phyloP scores from a whole-genome alignment of 2,113 vertebrate species.

The Piliocolobus tephrosceles region DNA sequence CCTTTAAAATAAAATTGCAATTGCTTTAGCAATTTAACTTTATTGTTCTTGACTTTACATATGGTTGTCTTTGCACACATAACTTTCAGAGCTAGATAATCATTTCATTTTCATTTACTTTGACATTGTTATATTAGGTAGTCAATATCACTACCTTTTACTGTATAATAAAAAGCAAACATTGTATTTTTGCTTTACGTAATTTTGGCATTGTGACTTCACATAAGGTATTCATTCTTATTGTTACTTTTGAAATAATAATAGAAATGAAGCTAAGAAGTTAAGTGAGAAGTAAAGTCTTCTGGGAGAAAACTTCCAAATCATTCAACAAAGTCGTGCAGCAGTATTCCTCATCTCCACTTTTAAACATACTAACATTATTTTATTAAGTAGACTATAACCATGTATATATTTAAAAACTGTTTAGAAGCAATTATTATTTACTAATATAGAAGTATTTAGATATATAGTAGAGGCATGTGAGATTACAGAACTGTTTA shows the following conservation, averaged over 20 bases:
- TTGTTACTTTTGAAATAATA: background rate
- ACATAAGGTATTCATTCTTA: background rate
- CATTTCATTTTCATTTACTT: background rate
- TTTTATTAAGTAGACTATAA: background rate
- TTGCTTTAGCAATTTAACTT: background rate
- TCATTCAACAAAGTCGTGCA: background rate
- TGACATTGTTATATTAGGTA: background rate
- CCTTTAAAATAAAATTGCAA: background rate
- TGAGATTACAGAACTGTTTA: background rate
- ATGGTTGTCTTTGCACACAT: background rate
- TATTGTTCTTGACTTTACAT: background rate
- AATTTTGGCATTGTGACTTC: background rate
- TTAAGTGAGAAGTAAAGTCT: background rate
- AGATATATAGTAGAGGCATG: background rate
- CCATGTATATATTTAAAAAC: background rate
- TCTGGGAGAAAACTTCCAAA: background rate
- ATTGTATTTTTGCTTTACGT: background rate
- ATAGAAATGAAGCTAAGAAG: background rate
- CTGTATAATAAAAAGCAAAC: background rate
- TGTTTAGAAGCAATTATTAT: background rate
- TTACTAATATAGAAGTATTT: background rate
- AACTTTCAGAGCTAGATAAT: background rate
- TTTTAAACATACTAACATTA: background rate
- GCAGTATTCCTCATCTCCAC: background rate
- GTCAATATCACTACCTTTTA: background rate